Base-by-base conservation (phyloP, 2,888 invertebrate genomes). In the Dichetophora obliterata region DNA sequence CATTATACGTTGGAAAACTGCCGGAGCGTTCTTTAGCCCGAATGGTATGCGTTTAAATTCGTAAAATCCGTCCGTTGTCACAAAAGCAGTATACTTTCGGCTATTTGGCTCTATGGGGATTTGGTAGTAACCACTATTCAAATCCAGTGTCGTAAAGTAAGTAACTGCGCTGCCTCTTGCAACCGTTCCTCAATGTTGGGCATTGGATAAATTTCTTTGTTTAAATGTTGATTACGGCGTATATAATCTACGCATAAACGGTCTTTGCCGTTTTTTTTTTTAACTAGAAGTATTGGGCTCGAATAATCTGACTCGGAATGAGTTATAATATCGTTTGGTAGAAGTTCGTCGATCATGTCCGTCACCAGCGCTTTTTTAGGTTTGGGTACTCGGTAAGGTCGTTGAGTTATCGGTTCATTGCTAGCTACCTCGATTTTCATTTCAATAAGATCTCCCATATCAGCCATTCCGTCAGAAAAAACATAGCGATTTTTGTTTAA, bases 221-320 rank as follows among this genome's bases (percentile, higher is more conserved):
- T 57, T 34, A 54, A 75, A 22, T 77, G 69, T 24, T 78, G 70
- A 61, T 81, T 79, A 11, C 80, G 34, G 0, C 71, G 75, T 16
- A 78, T 74, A n/a, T n/a, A 78, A 19, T 79, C 78, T 5, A 76
- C 65, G 9, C 78, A 79, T 16, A 78, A n/a, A 11, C 78, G 72
- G 19, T 80, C 77, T n/a, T 61, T 50, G 14, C 78, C 73, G 71
- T 81, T 43, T 54, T 79, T 78, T 66, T 79, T 80, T 68, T 78
- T 80, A 0, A 80, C 77, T 16, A 81, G 24, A 34, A 79, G 72
- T 9, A 80, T 79, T 6, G 80, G 80, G 34, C 80, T 81, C 0
- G 78, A 76, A 50, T 77, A 80, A 57, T 78, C 76, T 0, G 80
- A 79, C 43, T 68, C 72, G 2, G 79, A 81, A 27, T 77, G 37